A percentile compares a stretch with the other conserved stretches of the same genome.
Conservation (phyloP, 2,888 invertebrate species). For the Coelopa pilipes region DNA sequence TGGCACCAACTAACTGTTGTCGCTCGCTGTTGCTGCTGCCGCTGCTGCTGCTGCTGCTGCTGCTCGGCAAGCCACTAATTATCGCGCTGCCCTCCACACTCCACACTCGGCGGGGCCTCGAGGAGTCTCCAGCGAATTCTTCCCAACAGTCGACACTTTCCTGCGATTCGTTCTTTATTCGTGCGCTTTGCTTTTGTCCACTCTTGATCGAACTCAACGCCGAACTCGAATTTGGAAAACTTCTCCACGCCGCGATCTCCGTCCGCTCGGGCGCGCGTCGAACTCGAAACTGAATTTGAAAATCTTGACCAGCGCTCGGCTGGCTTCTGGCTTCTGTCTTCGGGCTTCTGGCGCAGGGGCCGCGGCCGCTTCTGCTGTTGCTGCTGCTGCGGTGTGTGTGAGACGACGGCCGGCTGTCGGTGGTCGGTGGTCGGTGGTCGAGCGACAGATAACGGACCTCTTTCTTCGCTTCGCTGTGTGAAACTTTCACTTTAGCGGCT, state of each 20-base stretch:
- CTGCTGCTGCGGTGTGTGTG: background rate
- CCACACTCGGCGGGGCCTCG: background rate
- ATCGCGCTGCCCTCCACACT: background rate
- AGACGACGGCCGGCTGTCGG: constrained; percentile 5
- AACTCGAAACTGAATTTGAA: constrained; percentile 28
- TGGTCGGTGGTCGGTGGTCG: constrained; percentile 3
- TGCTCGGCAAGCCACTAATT: constrained; percentile 7
- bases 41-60: background rate
- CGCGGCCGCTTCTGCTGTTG: background rate
- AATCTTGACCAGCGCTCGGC: constrained; percentile 1
- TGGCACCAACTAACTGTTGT: constrained; percentile 23
- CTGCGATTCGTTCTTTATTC: background rate
- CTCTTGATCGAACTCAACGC: background rate
- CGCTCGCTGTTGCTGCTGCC: background rate
- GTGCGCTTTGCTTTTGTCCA: background rate
- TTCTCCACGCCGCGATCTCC: background rate
- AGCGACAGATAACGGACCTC: constrained; percentile 34
- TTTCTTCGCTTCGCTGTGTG: constrained; percentile 28
- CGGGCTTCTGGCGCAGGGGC: background rate
- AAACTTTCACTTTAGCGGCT: constrained; percentile 64
- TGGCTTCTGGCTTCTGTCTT: background rate
- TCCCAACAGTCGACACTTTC: background rate
- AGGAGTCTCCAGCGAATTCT: background rate
- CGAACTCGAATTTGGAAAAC: background rate
- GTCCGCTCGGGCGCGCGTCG: constrained; percentile 25